These are phyloP conservation scores for Astropecten irregularis DNA, from an alignment of 53 echinoderm and acorn worm genomes.

Conservation along the genomic window DNA sequence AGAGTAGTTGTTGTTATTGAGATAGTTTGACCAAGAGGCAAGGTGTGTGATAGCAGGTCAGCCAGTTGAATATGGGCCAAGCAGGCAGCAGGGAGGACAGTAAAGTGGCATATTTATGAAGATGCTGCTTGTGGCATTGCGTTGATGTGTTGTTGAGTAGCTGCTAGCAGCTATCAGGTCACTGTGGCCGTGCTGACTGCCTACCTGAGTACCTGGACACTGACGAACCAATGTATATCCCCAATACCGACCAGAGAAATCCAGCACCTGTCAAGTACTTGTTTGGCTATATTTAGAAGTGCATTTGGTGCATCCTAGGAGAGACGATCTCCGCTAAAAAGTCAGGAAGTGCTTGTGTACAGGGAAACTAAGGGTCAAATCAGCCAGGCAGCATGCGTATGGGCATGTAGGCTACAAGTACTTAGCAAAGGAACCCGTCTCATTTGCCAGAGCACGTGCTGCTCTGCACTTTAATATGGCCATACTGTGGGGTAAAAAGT, in stretches of 20 bases:
- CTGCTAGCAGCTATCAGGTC: conserved; percentile 43
- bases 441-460: conserved; percentile 53
- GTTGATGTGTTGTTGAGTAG: conserved; percentile 56
- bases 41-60: conserved; percentile 52
- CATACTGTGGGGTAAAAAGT: conserved; percentile 50
- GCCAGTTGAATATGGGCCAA: conserved; percentile 58
- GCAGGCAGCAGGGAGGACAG: conserved; percentile 47
- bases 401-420: conserved; percentile 54
- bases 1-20: conserved; percentile 29
- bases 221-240: conserved; percentile 16
- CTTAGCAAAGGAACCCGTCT: conserved; percentile 39
- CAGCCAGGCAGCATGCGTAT: conserved; percentile 48
- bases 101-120: conserved; percentile 62
- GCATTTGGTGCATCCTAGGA: conserved; percentile 62
- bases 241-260: conserved; percentile 55
- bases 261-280: conserved; percentile 61
- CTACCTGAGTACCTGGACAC: conserved; percentile 48
- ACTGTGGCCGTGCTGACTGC: conserved; percentile 45
- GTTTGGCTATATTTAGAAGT: conserved; percentile 63
- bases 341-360: conserved; percentile 64
- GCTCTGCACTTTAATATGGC: conserved; percentile 50
- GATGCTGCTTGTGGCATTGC: conserved; percentile 49
- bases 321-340: conserved; percentile 57
- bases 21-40: conserved; percentile 11
- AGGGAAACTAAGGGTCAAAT: conserved; percentile 60